Evolutionary conservation across 2,888 invertebrate genomes (phyloP).

Genomic region (Epinotia ramella): DNA sequence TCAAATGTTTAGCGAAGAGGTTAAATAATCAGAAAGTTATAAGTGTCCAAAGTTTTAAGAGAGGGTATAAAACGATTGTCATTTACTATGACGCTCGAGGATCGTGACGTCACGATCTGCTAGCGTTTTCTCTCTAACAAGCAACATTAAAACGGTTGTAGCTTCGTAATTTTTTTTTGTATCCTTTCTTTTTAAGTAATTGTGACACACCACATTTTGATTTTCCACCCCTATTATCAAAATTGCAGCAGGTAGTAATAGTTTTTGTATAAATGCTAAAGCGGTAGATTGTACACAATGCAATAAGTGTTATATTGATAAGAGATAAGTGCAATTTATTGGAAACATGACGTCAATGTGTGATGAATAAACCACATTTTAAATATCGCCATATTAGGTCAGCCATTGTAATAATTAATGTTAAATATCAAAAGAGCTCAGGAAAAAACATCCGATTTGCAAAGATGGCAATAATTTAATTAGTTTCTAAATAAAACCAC

Average conservation of each 20-base stretch:
- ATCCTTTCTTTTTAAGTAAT: too few relatives aligned
- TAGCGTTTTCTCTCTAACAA: too few relatives aligned
- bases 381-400: background rate
- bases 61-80: too few relatives aligned
- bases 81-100: too few relatives aligned
- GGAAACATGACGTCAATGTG: conserved; percentile 17
- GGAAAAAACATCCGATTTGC: background rate
- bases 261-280: background rate
- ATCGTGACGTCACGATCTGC: too few relatives aligned
- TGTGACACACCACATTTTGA: background rate
- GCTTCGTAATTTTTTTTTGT: too few relatives aligned
- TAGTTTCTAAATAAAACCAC: too few relatives aligned
- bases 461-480: background rate
- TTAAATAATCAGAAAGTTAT: too few relatives aligned
- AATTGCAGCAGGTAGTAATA: background rate
- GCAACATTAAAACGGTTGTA: too few relatives aligned
- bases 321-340: conserved; percentile 34
- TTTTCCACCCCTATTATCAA: background rate
- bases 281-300: conserved; percentile 28
- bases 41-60: too few relatives aligned
- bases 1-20: too few relatives aligned
- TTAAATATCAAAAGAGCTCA: background rate
- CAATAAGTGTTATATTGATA: conserved; percentile 20
- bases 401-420: background rate
- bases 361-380: background rate